Percentiles rank a stretch among this genome's conserved stretches.
phyloP scores from a whole-genome alignment of 2,797 vertebrate species.

The Cheirogaleus major region DNA sequence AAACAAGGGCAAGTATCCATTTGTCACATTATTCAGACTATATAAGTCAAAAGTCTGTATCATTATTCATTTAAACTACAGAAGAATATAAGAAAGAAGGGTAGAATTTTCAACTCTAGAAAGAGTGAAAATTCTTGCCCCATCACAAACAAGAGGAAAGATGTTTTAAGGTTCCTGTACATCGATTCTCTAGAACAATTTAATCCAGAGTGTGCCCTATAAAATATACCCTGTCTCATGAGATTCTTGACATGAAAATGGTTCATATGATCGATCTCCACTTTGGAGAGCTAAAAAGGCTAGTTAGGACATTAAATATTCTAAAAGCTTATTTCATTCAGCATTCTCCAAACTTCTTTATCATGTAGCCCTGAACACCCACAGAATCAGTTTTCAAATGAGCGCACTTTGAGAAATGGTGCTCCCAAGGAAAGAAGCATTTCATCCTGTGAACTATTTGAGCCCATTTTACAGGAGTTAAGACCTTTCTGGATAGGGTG shows the following conservation, averaged over 20 bases:
- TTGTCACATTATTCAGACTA: not conserved
- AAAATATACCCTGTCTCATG: not conserved
- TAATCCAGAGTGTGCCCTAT: not conserved
- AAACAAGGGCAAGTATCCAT: not conserved
- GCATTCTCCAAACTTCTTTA: not conserved
- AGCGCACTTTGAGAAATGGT: not conserved
- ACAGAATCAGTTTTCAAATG: not conserved
- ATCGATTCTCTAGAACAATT: not conserved
- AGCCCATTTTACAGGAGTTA: not conserved
- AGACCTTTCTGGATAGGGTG: not conserved
- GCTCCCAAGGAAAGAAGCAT: not conserved
- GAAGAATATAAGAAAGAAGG: not conserved
- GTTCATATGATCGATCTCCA: not conserved
- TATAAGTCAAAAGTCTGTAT: not conserved
- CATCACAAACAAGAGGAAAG: not conserved
- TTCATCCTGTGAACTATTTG: not conserved
- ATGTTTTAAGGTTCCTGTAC: not conserved
- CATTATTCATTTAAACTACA: not conserved
- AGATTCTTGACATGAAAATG: not conserved
- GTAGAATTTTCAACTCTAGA: not conserved
- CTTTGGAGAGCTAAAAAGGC: not conserved
- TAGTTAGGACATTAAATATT: not conserved
- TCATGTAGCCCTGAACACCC: not conserved
- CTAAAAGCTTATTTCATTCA: slow-evolving; percentile 1
- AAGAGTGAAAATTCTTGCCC: slow-evolving; percentile 15